Evolutionary conservation across 2,113 vertebrate species (phyloP).

Genomic region (Eublepharis macularius): DNA sequence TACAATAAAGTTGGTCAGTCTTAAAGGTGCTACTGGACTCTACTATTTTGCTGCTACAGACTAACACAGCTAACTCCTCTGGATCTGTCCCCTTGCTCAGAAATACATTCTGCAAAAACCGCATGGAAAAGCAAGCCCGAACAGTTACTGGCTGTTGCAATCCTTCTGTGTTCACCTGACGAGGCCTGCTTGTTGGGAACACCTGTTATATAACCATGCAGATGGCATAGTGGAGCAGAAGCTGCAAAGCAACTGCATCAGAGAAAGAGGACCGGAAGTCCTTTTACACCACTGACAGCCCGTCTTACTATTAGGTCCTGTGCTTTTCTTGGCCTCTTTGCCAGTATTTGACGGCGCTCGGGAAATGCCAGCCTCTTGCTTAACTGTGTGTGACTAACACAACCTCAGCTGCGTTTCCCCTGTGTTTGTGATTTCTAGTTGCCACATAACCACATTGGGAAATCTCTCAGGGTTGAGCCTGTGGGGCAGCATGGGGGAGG

Average conservation of each 20-base stretch:
- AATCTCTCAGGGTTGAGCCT: neutral
- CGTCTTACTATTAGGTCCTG: neutral
- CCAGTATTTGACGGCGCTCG: neutral
- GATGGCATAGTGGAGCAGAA: too few relatives aligned
- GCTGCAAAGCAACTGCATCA: neutral
- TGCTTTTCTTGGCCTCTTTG: neutral
- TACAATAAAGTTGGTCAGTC: too few relatives aligned
- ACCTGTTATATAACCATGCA: neutral
- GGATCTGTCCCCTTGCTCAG: too few relatives aligned
- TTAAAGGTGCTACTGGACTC: too few relatives aligned
- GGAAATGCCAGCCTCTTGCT: neutral
- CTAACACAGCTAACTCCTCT: too few relatives aligned
- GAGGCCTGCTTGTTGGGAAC: neutral
- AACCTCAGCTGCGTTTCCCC: neutral
- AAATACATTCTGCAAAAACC: rapidly evolving
- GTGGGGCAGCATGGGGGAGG: neutral
- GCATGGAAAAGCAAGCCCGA: neutral
- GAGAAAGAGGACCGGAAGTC: neutral
- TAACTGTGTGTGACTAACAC: neutral
- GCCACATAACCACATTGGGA: neutral
- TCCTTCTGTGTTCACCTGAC: neutral
- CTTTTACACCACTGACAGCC: neutral
- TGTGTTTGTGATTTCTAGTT: neutral
- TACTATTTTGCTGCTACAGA: too few relatives aligned
- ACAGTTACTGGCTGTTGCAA: neutral